Evolutionary conservation across 2,888 invertebrate genomes (phyloP), one percentile per base, ranked within the genome.

Genomic region (Emmelina monodactyla): DNA sequence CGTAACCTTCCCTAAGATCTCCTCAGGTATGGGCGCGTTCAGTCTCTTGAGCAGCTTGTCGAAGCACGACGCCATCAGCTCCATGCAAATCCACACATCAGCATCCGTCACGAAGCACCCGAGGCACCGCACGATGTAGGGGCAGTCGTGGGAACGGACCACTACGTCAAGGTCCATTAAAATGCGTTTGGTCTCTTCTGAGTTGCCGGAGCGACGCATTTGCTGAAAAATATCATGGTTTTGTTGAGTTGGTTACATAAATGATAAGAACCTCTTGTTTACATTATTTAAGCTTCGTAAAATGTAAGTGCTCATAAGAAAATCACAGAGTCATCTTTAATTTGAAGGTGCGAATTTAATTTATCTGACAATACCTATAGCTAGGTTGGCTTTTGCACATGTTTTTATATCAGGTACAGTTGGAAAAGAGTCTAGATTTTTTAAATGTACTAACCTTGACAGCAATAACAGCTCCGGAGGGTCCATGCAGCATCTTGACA

Each of bases 51-150:
- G 83, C 56, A 99, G 79, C 79, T 98, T 98, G 68, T 99, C 99
- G 62, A 99, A 91, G 76, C 99, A 99, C 13, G 97, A 96, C 10
- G 95, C 91, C 99, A 99, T 99, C 47, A 98, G 83, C 78, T 99
- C 99, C 99, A 99, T 99, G 67, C 98, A 99, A 61, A 99, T 98
- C 96, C 98, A 98, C 1, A 99, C 97, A 68, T 98, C 97, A 1
- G 94, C 91, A 62, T 94, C 94, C 0, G 94, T 96, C 36, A 99
- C 96, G 75, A 99, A 97, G 78, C 96, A 97, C 28, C 99, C 99
- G 55, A 95, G 85, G 68, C 97, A 99, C 63, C 94, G 88, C 50
- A 99, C 98, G 51, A 99, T 99, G 76, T 91, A 97, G 22, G 91
- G 92, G 73, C 97, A 98, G 71, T 95, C 96, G 57, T 96, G 94